Percentiles rank a stretch among this genome's conserved stretches.
phyloP scores from a whole-genome alignment of 2,113 vertebrate species.

The Bubalus kerabau region DNA sequence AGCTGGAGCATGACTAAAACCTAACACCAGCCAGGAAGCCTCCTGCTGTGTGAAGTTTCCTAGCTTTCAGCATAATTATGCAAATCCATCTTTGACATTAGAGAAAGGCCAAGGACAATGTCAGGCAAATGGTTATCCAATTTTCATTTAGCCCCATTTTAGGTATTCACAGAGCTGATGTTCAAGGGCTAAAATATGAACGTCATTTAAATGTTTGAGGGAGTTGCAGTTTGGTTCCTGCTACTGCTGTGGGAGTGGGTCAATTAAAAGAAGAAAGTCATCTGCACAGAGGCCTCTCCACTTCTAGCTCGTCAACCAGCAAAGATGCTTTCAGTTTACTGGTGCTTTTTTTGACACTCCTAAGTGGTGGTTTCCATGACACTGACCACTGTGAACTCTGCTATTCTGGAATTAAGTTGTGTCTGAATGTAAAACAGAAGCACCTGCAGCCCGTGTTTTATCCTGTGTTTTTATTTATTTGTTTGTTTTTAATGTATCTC shows the following conservation, averaged over 20 bases:
- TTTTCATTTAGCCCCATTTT: slow-evolving; percentile 58
- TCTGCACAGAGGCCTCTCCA: not conserved
- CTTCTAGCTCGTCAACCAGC: not conserved
- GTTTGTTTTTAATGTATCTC: not conserved
- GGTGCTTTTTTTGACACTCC: not conserved
- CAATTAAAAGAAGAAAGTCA: slow-evolving; percentile 39
- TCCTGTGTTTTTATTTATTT: not conserved
- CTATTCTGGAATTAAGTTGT: not conserved
- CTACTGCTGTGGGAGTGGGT: not conserved
- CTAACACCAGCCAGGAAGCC: slow-evolving; percentile 47
- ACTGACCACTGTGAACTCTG: not conserved
- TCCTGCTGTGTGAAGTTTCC: slow-evolving; percentile 59
- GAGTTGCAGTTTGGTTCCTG: slow-evolving; percentile 20
- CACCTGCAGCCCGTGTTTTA: not conserved
- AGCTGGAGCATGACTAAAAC: slow-evolving; percentile 61
- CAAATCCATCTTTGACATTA: slow-evolving; percentile 67
- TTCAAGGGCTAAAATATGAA: slow-evolving; percentile 25
- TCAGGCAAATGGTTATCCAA: slow-evolving; percentile 60
- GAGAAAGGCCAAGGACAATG: slow-evolving; percentile 65
- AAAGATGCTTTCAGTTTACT: slow-evolving; percentile 2
- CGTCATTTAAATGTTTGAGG: slow-evolving; percentile 33
- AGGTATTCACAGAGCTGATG: slow-evolving; percentile 48
- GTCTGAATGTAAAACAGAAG: slow-evolving; percentile 17
- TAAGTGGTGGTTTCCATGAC: not conserved
- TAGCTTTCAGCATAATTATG: slow-evolving; percentile 69